Evolutionary conservation across 30 jellyfish, hydroid and myxozoan species (phyloP), one percentile per base, ranked within the genome.

Genomic region (Kudoa iwatai): DNA sequence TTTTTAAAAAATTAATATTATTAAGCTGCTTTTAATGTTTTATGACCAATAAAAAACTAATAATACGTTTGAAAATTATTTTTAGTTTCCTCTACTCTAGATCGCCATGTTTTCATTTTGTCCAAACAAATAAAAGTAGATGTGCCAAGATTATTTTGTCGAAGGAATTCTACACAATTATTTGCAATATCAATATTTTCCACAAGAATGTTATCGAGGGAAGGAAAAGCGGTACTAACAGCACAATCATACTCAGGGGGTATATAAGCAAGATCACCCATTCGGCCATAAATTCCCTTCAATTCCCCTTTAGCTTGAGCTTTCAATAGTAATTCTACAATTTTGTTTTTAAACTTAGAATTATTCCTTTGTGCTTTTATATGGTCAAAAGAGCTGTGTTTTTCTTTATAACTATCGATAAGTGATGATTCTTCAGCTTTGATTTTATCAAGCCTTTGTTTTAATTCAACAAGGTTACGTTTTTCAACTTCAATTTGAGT

Each of bases 211-310:
- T 38, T 47, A 42, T 77, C 96, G 12, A 77, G 46, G 0, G 84
- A 67, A 17, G 86, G 74, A 53, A 88, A 62, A 3, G 89, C 86
- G 1, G 96, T 62, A 32, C 96, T 77, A 28, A 77, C 58, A 4
- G 96, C 96, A 3, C 64, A 57, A 55, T 77, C 88, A 47, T 62
- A 77, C 49, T 77, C 62, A n/a, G 52, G 60, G 39, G 61, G 85
- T 32, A 77, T 63, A 10, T 69, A 71, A 11, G 88, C 96, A 24
- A 77, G 65, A 51, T 77, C 96, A 3, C 96, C 96, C 63, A 77
- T 55, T 44, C 96, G 62, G 4, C 96, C 96, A 49, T 62, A 58
- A 21, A 77, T 56, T 3, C 89, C 96, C 2, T 47, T 30, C 0
- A 77, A 45, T 24, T 54, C 47, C 0, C 88, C 85, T 0, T 23